Evolutionary conservation across 37 sponge, comb jelly and placozoan genomes (phyloP).

Genomic region (Chondrilla cf. caribensis): DNA sequence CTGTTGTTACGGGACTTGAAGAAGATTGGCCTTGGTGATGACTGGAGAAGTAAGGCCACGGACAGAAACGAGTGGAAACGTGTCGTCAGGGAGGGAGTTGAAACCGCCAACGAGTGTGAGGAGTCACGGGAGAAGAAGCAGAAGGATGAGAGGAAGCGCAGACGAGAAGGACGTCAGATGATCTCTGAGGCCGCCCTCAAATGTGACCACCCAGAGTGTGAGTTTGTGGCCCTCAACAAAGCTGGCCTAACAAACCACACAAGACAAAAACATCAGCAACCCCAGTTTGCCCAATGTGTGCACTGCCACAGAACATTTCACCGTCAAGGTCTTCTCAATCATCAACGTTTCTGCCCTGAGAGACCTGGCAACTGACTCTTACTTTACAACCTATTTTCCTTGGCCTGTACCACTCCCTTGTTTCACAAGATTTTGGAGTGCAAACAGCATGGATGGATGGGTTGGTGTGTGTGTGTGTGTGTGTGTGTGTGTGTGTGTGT

Average conservation of each 20-base stretch:
- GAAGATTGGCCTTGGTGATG: constrained; percentile 5
- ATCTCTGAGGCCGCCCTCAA: constrained; percentile 1
- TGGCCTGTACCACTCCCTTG: constrained; percentile 22
- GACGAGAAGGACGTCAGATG: constrained; percentile 12
- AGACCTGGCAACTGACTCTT: constrained; percentile 15
- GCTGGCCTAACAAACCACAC: background rate
- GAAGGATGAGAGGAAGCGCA: background rate
- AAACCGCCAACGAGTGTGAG: background rate
- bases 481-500: constrained; percentile 17
- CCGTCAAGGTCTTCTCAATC: background rate
- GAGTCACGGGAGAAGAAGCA: constrained; percentile 14
- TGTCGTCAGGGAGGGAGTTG: background rate
- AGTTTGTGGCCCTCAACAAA: constrained; percentile 12
- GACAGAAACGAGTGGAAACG: constrained; percentile 7
- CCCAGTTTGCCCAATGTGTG: background rate
- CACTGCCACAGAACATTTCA: constrained; percentile 14
- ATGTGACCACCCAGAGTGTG: constrained; percentile 9
- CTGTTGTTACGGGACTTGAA: background rate
- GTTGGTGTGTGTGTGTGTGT: background rate
- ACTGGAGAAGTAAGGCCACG: background rate
- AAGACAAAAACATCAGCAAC: background rate
- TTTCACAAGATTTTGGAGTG: constrained; percentile 7
- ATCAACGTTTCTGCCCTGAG: constrained; percentile 10
- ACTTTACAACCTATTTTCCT: background rate
- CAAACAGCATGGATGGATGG: constrained; percentile 5